Evolutionary conservation across 2,113 vertebrate species (phyloP).

Genomic region (Sylvia atricapilla): DNA sequence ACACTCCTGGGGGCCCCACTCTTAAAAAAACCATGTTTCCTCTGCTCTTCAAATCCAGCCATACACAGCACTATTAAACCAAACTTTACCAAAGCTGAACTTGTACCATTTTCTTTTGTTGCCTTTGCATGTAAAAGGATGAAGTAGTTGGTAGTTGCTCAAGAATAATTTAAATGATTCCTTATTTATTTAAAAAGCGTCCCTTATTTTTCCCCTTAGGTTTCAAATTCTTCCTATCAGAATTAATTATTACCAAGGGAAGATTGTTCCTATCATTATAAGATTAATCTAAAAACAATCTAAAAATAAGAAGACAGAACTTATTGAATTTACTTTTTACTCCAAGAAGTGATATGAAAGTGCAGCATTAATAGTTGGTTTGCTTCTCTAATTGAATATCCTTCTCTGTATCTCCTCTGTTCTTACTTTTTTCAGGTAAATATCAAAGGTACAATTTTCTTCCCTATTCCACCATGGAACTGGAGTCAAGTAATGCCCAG

Average conservation of each 20-base stretch:
- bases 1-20: not conserved
- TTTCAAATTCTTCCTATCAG: not conserved
- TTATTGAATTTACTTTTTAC: not conserved
- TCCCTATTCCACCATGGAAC: not conserved
- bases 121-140: not conserved
- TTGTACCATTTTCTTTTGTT: not conserved
- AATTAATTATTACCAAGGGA: not conserved
- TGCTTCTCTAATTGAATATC: not conserved
- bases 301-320: not conserved
- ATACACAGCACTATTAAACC: not conserved
- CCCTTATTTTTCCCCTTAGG: not conserved
- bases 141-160: not conserved
- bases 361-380: not conserved
- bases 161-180: not conserved
- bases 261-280: not conserved
- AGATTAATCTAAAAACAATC: not conserved
- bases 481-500: not conserved
- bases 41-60: not conserved
- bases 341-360: not conserved
- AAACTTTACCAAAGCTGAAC: not conserved
- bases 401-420: not conserved
- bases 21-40: not conserved
- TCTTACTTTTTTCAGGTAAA: not conserved
- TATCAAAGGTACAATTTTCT: not conserved
- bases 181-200: not conserved